These are phyloP conservation scores for Willisornis vidua DNA, from an alignment of 2,113 vertebrate genomes.

Conservation along the genomic window DNA sequence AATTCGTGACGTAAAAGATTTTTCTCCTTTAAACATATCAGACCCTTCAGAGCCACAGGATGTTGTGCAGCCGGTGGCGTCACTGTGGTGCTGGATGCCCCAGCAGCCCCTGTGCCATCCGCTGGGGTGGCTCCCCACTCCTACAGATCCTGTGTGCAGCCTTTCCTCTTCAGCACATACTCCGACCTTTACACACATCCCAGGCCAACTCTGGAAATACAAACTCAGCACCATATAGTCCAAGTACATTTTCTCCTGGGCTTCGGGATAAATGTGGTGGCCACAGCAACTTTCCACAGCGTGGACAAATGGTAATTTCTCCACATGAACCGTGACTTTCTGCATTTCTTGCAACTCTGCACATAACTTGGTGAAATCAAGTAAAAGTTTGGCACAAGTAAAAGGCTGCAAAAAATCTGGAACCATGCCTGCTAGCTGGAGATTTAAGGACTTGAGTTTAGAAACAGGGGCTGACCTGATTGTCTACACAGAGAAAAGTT, in stretches of 20 bases:
- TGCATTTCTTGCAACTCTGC: not conserved
- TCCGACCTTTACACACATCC: not conserved
- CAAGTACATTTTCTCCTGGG: not conserved
- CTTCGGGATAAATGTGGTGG: not conserved
- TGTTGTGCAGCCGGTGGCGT: accelerated
- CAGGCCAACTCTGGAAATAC: not conserved
- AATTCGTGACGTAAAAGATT: not conserved
- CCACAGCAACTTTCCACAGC: not conserved
- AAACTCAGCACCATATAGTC: not conserved
- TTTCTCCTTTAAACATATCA: not conserved
- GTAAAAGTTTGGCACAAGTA: not conserved
- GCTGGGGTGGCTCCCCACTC: accelerated
- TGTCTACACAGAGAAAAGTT: not conserved
- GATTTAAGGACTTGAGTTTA: not conserved
- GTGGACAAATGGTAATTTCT: not conserved
- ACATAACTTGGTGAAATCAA: not conserved
- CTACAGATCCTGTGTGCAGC: not conserved
- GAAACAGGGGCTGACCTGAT: not conserved
- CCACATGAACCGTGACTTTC: accelerated
- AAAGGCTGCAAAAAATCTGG: not conserved
- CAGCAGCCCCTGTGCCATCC: accelerated
- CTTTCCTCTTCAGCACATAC: not conserved
- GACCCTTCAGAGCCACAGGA: accelerated
- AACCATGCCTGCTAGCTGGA: not conserved
- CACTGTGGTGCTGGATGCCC: not conserved